Evolutionary conservation across 2,797 vertebrate species (phyloP).

Genomic region (Chiroxiphia lanceolata): DNA sequence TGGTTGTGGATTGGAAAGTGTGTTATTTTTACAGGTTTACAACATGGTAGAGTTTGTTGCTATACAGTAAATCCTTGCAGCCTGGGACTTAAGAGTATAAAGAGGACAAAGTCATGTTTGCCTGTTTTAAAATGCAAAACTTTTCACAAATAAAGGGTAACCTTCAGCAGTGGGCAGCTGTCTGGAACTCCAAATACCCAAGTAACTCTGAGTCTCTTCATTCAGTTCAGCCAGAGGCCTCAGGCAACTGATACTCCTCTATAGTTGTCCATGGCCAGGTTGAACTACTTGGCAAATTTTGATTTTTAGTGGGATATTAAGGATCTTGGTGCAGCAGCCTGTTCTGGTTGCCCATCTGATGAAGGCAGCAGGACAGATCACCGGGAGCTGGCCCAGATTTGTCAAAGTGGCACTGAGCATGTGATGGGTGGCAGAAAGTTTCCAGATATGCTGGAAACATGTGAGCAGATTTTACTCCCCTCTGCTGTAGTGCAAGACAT

Average conservation of each 20-base stretch:
- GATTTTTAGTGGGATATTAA: background rate
- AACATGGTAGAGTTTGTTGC: background rate
- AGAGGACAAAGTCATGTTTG: background rate
- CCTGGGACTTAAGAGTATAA: background rate
- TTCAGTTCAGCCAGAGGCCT: background rate
- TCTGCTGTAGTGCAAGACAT: background rate
- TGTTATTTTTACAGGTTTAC: background rate
- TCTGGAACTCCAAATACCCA: rapidly evolving
- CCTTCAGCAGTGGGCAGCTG: rapidly evolving
- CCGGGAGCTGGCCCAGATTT: background rate
- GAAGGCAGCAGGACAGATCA: background rate
- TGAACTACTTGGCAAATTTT: background rate
- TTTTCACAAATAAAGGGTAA: background rate
- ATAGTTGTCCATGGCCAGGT: background rate
- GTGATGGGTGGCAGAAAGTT: background rate
- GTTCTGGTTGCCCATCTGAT: background rate
- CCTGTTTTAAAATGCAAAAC: background rate
- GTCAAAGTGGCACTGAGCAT: background rate
- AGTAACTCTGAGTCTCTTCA: background rate
- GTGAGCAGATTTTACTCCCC: background rate
- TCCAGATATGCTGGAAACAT: background rate
- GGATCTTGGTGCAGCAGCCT: background rate
- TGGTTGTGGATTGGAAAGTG: background rate
- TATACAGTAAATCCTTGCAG: background rate
- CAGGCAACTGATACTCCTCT: background rate